phyloP scores from a whole-genome alignment of 2,797 vertebrate genomes.

The Pipistrellus nathusii region DNA sequence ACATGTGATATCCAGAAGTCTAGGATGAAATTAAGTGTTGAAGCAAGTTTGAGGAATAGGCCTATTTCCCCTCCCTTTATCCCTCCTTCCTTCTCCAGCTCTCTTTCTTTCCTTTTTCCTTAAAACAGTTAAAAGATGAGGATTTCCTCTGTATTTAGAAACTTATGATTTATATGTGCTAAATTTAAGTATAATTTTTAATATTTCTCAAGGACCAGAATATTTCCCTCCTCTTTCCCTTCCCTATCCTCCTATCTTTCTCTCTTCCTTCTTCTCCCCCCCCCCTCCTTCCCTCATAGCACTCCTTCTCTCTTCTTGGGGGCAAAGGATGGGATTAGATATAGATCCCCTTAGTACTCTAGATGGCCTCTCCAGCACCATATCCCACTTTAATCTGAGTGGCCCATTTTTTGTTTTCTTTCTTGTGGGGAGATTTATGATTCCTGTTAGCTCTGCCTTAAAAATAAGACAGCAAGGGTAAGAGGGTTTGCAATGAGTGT shows the following conservation, averaged over 20 bases:
- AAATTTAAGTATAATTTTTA: not conserved
- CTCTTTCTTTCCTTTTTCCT: not conserved
- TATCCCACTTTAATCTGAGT: not conserved
- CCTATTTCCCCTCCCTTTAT: not conserved
- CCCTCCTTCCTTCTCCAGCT: too few species aligned
- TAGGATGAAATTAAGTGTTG: not conserved
- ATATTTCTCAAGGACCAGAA: not conserved
- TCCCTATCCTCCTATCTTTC: too few species aligned
- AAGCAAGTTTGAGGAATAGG: not conserved
- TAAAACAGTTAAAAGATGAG: not conserved
- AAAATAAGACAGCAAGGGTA: not conserved
- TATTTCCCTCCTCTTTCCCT: not conserved
- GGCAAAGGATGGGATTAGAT: not conserved
- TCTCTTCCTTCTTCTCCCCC: too few species aligned
- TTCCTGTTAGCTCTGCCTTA: not conserved
- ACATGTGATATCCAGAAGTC: not conserved
- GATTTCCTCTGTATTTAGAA: not conserved
- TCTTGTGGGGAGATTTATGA: not conserved
- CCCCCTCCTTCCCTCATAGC: accelerated
- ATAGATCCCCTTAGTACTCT: not conserved
- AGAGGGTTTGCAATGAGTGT: not conserved
- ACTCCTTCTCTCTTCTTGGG: not conserved
- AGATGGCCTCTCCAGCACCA: not conserved
- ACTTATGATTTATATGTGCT: not conserved
- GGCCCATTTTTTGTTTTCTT: not conserved